Evolutionary conservation across 2,113 vertebrate genomes (phyloP).

Genomic region (Equus quagga): DNA sequence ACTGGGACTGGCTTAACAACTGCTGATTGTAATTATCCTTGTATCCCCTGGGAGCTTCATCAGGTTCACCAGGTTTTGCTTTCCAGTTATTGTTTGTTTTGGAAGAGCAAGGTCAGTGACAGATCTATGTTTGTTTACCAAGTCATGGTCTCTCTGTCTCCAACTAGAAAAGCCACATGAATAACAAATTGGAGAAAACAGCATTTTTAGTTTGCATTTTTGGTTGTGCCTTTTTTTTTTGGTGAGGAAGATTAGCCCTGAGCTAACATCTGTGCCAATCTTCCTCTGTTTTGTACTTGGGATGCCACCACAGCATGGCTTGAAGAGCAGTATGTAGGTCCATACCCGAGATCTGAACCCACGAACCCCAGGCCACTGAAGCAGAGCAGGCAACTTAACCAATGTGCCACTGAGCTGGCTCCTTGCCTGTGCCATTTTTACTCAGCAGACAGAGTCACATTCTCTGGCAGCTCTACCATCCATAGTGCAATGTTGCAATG

Average conservation of each 20-base stretch:
- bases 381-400: too few species aligned
- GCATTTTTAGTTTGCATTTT: not conserved
- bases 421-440: not conserved
- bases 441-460: not conserved
- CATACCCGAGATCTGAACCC: too few species aligned
- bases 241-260: too few species aligned
- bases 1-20: not conserved
- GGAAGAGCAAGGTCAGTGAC: slow-evolving; percentile 1
- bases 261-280: too few species aligned
- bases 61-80: not conserved
- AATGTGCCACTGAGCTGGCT: too few species aligned
- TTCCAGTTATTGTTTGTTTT: slow-evolving; percentile 5
- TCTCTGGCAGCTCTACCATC: not conserved
- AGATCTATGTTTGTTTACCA: not conserved
- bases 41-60: not conserved
- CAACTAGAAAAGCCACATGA: not conserved
- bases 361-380: too few species aligned
- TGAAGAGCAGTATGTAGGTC: too few species aligned
- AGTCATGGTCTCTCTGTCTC: not conserved
- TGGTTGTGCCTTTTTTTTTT: not conserved
- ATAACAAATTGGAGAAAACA: not conserved
- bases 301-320: too few species aligned
- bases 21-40: not conserved
- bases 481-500: accelerated
- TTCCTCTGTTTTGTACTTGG: too few species aligned